These are phyloP conservation scores for Chrysocyon brachyurus DNA, from an alignment of 2,797 vertebrate species.

Conservation along the genomic window DNA sequence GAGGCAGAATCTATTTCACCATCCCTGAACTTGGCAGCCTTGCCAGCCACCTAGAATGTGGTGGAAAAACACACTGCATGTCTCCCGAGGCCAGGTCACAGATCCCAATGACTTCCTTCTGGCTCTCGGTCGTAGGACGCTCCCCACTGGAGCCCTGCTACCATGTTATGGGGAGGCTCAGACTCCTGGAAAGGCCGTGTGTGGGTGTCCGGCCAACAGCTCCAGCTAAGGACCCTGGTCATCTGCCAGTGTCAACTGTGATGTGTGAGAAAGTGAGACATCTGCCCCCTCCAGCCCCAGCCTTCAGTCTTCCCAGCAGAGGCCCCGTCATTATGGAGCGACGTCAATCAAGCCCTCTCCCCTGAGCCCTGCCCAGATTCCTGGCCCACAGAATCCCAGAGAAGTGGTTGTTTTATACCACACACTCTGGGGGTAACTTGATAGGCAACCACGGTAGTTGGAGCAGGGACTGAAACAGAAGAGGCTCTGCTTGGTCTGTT, in stretches of 20 bases:
- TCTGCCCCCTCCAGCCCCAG: neutral
- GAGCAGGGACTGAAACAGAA: neutral
- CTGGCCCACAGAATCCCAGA: neutral
- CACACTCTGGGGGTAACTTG: neutral
- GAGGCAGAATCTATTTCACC: neutral
- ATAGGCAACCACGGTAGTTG: too few species aligned
- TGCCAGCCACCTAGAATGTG: neutral
- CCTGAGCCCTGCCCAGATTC: neutral
- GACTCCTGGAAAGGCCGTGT: accelerated
- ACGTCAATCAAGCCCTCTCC: neutral
- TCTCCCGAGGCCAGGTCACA: neutral
- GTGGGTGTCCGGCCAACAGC: neutral
- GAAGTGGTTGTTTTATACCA: neutral
- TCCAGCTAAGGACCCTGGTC: accelerated
- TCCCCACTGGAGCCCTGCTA: neutral
- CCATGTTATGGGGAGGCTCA: neutral
- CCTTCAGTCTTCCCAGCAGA: neutral
- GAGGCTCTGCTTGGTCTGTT: neutral
- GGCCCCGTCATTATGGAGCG: neutral
- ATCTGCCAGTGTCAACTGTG: neutral
- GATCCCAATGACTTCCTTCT: neutral
- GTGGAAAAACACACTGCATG: neutral
- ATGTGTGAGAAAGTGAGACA: neutral
- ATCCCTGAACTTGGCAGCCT: neutral
- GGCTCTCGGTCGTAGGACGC: accelerated